Evolutionary conservation across 2,797 vertebrate genomes (phyloP).

Genomic region (Amniataba percoides): DNA sequence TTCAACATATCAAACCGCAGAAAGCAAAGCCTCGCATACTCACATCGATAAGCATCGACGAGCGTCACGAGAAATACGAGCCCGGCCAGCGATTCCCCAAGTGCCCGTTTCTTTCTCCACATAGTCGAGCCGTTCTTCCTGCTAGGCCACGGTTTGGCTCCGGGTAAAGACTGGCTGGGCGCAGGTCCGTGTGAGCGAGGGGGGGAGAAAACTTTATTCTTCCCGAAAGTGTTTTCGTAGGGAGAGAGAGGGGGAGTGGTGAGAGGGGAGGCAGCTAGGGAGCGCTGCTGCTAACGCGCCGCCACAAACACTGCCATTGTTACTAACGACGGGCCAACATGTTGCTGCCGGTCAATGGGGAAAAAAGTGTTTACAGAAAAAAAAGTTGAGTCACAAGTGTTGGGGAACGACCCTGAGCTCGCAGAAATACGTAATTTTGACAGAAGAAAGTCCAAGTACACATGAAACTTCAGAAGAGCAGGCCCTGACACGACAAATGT

Average conservation of each 20-base stretch:
- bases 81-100: constrained; percentile 68
- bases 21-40: constrained; percentile 70
- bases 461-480: no score
- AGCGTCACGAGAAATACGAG: constrained; percentile 77
- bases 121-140: constrained; percentile 75
- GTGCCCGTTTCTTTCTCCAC: constrained; percentile 72
- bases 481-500: no score
- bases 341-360: constrained; percentile 5
- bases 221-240: constrained; percentile 78
- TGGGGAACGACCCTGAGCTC: neutral
- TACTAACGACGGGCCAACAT: neutral
- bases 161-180: constrained; percentile 46
- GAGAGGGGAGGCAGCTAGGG: constrained; percentile 59
- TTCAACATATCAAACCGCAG: constrained; percentile 17
- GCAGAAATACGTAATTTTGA: no score
- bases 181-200: constrained; percentile 36
- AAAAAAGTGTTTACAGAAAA: constrained; percentile 34
- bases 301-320: constrained; percentile 15
- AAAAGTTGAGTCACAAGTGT: no score
- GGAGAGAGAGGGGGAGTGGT: constrained; percentile 16
- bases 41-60: constrained; percentile 81
- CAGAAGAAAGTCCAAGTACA: neutral
- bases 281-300: constrained; percentile 63
- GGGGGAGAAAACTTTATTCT: constrained; percentile 68
- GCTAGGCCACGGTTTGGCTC: constrained; percentile 71